These are phyloP conservation scores for Stramonita haemastoma DNA, from an alignment of 2,888 invertebrate genomes.

Conservation along the genomic window DNA sequence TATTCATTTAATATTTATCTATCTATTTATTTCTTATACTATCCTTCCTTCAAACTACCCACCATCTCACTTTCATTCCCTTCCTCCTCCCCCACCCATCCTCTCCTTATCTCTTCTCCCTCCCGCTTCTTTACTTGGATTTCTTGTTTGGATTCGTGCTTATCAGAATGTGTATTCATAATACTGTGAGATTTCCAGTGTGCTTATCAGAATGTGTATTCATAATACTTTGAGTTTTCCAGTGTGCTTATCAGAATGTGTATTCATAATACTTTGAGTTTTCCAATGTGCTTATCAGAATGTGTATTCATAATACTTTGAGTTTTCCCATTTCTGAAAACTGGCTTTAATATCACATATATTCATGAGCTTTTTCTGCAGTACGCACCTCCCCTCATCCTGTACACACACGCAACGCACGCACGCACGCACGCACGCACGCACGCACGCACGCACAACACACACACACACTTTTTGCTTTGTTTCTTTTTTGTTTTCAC, in stretches of 20 bases:
- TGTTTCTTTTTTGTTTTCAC: not conserved
- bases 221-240: too few relatives aligned
- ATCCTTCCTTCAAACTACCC: not conserved
- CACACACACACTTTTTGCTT: not conserved
- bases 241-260: too few relatives aligned
- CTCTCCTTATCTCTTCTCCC: not conserved
- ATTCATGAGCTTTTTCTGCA: not conserved
- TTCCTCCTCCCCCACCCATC: not conserved
- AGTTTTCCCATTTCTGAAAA: too few relatives aligned
- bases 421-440: not conserved
- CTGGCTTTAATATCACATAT: too few relatives aligned
- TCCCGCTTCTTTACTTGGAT: too few relatives aligned
- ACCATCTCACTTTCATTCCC: not conserved
- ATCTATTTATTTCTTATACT: not conserved
- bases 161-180: not conserved
- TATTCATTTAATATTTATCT: not conserved
- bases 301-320: too few relatives aligned
- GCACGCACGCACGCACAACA: not conserved
- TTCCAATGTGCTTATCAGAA: too few relatives aligned
- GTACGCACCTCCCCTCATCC: not conserved
- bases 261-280: too few relatives aligned
- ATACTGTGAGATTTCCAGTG: too few relatives aligned
- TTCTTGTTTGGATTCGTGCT: not conserved
- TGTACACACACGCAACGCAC: not conserved
- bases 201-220: too few relatives aligned